Base-by-base conservation (phyloP, 2,797 vertebrate species). In the Australoheros facetus region DNA sequence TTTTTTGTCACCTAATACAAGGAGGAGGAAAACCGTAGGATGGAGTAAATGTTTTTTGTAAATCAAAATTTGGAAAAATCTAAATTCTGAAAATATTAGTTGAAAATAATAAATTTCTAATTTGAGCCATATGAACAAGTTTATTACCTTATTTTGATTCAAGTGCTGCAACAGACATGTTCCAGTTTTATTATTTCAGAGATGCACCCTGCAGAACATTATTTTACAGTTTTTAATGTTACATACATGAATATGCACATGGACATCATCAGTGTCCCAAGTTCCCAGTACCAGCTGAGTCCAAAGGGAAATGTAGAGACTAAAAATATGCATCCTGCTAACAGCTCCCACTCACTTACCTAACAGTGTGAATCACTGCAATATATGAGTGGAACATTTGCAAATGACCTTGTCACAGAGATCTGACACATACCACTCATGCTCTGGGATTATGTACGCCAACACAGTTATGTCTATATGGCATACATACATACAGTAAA, bases 271-370 rank as follows among this genome's bases (percentile, higher is more conserved):
- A 30, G 55, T 55, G 75, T 57, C 80, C 79, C 55, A 39, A 76
- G 78, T 85, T 84, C 56, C 74, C 71, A 64, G 81, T 58, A 56
- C 66, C 48, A 77, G 72, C 53, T 42, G 77, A 90, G 79, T 84
- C 81, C 72, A 23, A 75, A 81, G 75, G 78, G 75, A 93, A 89
- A 90, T 76, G 75, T 30, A 56, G 81, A 71, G 80, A 88, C 90
- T 92, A 92, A 92, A 92, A 92, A 93, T 94, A 93, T 86, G 77
- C 82, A 81, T 54, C 71, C 85, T 83, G 78, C 88, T 83, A 80
- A 82, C 88, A 82, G 76, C 91, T 90, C 92, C 93, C 90, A 92
- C 93, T 91, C 92, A 92, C 93, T 93, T 92, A 93, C 88, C 90
- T 93, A 93, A 93, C 90, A 71, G 71, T 75, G 84, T 93, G 93